Base-by-base conservation (phyloP, 2,113 vertebrate genomes). In the Gallinago jamesoni region DNA sequence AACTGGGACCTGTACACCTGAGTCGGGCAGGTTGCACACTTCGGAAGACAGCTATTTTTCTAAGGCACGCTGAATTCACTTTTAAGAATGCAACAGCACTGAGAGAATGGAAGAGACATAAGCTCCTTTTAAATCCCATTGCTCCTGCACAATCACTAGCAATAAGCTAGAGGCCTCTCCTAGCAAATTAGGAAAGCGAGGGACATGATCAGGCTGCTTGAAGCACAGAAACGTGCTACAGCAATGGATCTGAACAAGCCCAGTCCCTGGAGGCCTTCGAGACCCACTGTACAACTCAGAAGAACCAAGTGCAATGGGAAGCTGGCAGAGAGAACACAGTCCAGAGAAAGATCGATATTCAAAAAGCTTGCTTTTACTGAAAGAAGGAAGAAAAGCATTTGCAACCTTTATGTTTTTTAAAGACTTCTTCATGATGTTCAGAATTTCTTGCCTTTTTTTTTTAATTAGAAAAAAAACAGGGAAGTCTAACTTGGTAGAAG, bases 11-110 rank as follows among this genome's bases (percentile, higher is more conserved):
- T 20, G 17, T 11, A 27, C 5, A 33, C 20, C 63, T 1, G 39
- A 53, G 66, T 9, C 2, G 0, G 45, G 25, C 57, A 24, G n/a
- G 0, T 2, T 2, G 31, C 19, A 35, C 6, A 2, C 30, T 41
- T 45, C 41, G 21, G 21, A 57, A 56, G 47, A 39, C 23, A 28
- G 25, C 33, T 50, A 4, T 37, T 88, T 37, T 35, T 35, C 50
- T 55, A 66, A 55, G n/a, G 41, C 69, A 86, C 0, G 1, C 21
- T 9, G 27, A 74, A 63, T 53, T 60, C 5, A 33, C 7, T 35
- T 41, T 33, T n/a, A 41, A 59, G 57, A 82, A 56, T 4, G 14
- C 33, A 63, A 28, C 64, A 73, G 47, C 17, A 33, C 25, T 35
- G 28, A 41, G 25, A 50, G 24, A 83, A 74, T 10, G 5, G 63